Base-by-base conservation (phyloP, 2,888 invertebrate species). In the Lumbricus terrestris region DNA sequence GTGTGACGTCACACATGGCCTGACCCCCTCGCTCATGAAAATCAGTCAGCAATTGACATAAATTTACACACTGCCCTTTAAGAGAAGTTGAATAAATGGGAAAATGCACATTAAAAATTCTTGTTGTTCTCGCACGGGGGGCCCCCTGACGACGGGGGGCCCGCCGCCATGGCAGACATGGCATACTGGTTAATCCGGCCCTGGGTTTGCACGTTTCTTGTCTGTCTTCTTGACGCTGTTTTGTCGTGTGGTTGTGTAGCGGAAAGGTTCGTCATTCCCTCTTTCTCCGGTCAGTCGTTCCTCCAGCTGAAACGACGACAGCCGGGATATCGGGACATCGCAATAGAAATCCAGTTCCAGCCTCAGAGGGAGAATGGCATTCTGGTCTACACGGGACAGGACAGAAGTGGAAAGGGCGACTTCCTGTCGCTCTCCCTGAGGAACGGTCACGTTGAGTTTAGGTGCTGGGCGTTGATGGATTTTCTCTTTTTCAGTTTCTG, bases 401-500 rank as follows among this genome's bases (percentile, higher is more conserved):
- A 88, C 15, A 47, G 82, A n/a, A 88, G 16, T 37, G 54, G 47
- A 33, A 88, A 35, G 35, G 88, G 90, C 8, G 90, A 88, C 38
- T 91, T 89, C 38, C 34, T 90, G 47, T 82, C 90, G 29, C 37
- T 91, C 16, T 38, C 88, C 16, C 54, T 91, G 20, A 83, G 33
- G 18, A 89, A 90, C 47, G 91, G 91, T n/a, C 90, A 88, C 38
- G 88, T 91, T 29, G 91, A 91, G 40, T 90, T 91, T 69, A 91
- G 90, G 91, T 91, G 37, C 85, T 88, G 91, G 90, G 37, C 85
- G 8, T 0, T 85, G 85, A 16, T 29, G 35, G 23, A 85, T 82
- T 20, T 4, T 69, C 69, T 69, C 8, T 69, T 69, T n/a, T 69
- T 8, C n/a, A 69, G 29, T n/a, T 69, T n/a, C 29, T 69, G 5